Base-by-base conservation (phyloP, 2,888 invertebrate species). In the Blera fallax region DNA sequence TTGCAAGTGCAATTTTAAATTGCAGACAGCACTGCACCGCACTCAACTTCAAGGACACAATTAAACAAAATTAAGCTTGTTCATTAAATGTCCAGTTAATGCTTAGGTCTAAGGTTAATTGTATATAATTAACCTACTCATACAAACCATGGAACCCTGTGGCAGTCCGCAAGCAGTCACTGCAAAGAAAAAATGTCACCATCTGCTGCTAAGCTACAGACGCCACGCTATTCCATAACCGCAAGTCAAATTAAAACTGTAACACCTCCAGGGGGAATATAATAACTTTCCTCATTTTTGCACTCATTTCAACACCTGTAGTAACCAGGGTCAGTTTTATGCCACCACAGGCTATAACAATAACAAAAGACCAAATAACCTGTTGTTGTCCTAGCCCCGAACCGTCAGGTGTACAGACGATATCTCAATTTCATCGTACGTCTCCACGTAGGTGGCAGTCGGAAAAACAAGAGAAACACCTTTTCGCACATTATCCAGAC, bases 301-400 rank as follows among this genome's bases (percentile, higher is more conserved):
- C 64, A 74, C 21, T 24, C 67, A 37, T 76, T 65, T 27, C 45
- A 48, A 58, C 76, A 76, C 76, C 76, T 76, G 76, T 62, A 40
- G 16, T 76, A 14, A 65, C 65, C 34, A 48, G 48, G 48, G 18
- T 29, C 64, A 32, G 45, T 45, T 45, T 62, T 29, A 45, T 62
- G 62, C 62, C 62, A 62, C 62, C 62, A 45, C 27, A 62, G 62
- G 62, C 62, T 16, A 62, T 14, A 7, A 8, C 54, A 16, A 32
- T 45, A 48, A 64, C 29, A 45, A 48, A 48, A 24, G 21, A 48
- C 48, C 48, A 48, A 48, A 24, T 50, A 24, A 24, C 50, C 24
- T 50, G 50, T 50, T 11, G 48, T 50, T 11, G 4, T 16, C 5
- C 3, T 16, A 10, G 34, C 40, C 40, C n/a, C 18, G 18, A 18